Base-by-base conservation (phyloP, 2,797 vertebrate species). In the Cygnus olor region DNA sequence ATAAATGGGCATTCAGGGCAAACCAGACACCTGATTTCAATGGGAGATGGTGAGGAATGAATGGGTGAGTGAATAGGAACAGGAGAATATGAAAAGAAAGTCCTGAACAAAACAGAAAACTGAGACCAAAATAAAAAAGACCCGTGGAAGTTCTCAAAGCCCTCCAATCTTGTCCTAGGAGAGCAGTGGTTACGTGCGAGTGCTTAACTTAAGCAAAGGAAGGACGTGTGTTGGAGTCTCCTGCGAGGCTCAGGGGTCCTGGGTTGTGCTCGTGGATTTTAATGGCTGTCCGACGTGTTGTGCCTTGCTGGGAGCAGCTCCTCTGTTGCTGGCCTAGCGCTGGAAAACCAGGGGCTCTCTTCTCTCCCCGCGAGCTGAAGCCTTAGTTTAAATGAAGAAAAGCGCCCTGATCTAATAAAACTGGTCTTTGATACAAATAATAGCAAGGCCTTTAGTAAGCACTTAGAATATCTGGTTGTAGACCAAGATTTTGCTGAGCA, bases 1-100 rank as follows among this genome's bases (percentile, higher is more conserved):
- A 27, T 76, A 69, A 90, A 51, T 54, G 42, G 7, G 49, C 22
- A 6, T 64, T 79, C 19, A 36, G 54, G 54, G 49, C 61, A 80
- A 80, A 65, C 21, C 45, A 76, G 44, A n/a, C 9, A 5, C 60
- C 70, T 64, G 34, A 17, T 73, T n/a, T 68, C 56, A 81, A 66
- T 0, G 0, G 11, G 49, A 80, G 53, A 14, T 42, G 0, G 74
- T 40, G 51, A 51, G 21, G 19, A 88, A 16, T 36, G 47, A 82
- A 36, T 36, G 65, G 21, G 57, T 65, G 40, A 90, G 28, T 28
- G 28, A 60, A 45, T 22, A 71, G 47, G 19, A 76, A 32, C 7
- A 2, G 61, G 38, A 42, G 28, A 10, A 64, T 42, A 64, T 42
- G 53, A 42, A 47, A 77, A 73, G 1, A 2, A 76, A 69, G 45